Evolutionary conservation across 2,113 vertebrate genomes (phyloP).

Genomic region (Progne subis): DNA sequence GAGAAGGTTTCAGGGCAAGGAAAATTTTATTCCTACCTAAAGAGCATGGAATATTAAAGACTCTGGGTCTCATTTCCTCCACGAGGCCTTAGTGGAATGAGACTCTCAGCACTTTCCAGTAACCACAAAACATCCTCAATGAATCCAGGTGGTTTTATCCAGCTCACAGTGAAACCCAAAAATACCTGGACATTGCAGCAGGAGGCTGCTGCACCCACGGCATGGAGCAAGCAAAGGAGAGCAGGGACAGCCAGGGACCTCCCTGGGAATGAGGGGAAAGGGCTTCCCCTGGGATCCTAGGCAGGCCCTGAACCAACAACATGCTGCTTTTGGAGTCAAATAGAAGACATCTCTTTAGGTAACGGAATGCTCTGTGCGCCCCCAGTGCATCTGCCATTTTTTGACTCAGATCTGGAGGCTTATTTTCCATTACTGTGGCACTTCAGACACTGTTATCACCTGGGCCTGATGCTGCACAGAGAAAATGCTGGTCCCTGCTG

Average conservation of each 20-base stretch:
- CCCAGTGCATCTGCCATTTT: neutral
- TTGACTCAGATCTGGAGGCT: neutral
- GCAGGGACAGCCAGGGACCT: neutral
- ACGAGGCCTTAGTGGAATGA: neutral
- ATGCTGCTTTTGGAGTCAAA: neutral
- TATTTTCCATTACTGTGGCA: neutral
- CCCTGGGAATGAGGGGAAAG: neutral
- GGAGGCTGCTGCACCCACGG: neutral
- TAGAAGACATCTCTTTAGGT: neutral
- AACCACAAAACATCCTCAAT: neutral
- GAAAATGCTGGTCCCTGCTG: neutral
- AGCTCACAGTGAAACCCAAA: neutral
- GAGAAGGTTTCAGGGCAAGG: neutral
- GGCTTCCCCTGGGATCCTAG: neutral
- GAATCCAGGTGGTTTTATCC: neutral
- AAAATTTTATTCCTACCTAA: slow-evolving; percentile 23
- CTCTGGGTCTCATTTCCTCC: neutral
- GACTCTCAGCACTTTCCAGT: neutral
- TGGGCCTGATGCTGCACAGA: neutral
- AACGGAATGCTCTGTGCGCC: neutral
- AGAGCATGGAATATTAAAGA: slow-evolving; percentile 12
- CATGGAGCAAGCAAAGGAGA: neutral
- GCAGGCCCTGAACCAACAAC: neutral
- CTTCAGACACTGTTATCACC: neutral
- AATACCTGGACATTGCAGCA: neutral